phyloP scores from a whole-genome alignment of 2,888 invertebrate species.

The Artemia sinica region DNA sequence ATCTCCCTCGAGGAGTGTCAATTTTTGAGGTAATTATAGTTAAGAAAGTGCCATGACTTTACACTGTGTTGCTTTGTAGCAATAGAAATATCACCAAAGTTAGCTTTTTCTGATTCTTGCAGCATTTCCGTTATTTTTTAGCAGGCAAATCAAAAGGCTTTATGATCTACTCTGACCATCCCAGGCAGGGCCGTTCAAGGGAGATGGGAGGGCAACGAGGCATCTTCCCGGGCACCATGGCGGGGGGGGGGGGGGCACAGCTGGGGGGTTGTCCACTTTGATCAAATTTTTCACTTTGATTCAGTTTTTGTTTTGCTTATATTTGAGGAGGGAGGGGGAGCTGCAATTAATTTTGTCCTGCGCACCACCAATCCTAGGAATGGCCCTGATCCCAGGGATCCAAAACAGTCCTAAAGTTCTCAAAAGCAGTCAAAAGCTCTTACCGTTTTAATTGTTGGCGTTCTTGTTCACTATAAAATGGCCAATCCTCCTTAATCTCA shows the following conservation, averaged over 20 bases:
- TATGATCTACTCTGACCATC: too few species aligned
- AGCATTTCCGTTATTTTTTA: too few species aligned
- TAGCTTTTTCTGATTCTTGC: too few species aligned
- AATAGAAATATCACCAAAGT: too few species aligned
- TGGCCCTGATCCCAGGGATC: neutral
- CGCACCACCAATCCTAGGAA: neutral
- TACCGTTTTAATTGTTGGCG: constrained; percentile 67
- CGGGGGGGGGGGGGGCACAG: neutral
- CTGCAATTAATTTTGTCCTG: too few species aligned
- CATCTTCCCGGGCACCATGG: neutral
- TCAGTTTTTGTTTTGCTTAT: neutral
- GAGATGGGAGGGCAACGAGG: neutral
- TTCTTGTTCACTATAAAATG: constrained; percentile 78
- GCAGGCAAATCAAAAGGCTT: too few species aligned
- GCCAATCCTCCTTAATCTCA: constrained; percentile 85
- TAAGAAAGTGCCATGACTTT: too few species aligned
- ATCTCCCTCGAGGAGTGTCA: too few species aligned
- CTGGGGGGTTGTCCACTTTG: neutral
- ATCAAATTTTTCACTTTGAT: neutral
- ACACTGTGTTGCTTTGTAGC: too few species aligned
- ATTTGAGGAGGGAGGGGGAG: too few species aligned
- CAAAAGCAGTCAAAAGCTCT: constrained; percentile 19
- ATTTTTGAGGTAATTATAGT: too few species aligned
- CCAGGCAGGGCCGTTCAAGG: neutral
- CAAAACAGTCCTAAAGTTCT: neutral